Base-by-base conservation (phyloP, 2,888 invertebrate genomes). In the Acanthosepion lycidas region DNA sequence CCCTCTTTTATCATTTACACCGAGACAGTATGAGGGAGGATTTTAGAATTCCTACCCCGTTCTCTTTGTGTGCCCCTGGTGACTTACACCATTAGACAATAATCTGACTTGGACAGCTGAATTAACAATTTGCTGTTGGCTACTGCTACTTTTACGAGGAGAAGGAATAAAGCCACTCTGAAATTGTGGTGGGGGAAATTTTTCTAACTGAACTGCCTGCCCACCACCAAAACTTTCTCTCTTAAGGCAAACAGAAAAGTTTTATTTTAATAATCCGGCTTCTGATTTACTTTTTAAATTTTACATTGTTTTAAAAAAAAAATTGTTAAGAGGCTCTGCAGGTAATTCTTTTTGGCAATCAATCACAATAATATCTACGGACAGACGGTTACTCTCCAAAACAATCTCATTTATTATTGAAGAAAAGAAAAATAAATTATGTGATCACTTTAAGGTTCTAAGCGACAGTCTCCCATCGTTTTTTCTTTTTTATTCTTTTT, bases 101-200 rank as follows among this genome's bases (percentile, higher is more conserved):
- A 6, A 78, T 78, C 78, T 78, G 78, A 78, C 78, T n/a, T 78
- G 78, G 78, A 78, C 78, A 78, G 78, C 78, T 78, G 78, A 78
- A 78, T 78, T 78, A 78, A 78, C 78, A 78, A n/a, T 78, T 78
- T 78, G 28, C 78, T 33, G 8, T n/a, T n/a, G 78, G 78, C 78
- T 28, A 78, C 78, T 78, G 28, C n/a, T n/a, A 8, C 20, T 55
- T 55, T 55, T 18, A 18, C 18, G 18, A 20, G 55, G 18, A 20
- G 55, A 20, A 18, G 51, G 51, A 51, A 51, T 8, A 51, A 51
- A 51, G 15, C 15, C 51, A 8, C 51, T 51, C 51, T 12, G 51
- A 51, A 51, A 51, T 51, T 2, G 42, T 42, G 42, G 42, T 42
- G 51, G 51, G 15, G 51, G 51, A 51, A 51, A 51, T 3, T 51